Evolutionary conservation across 2,113 vertebrate genomes (phyloP), one percentile per base, ranked within the genome.

Genomic region (Perognathus longimembris): DNA sequence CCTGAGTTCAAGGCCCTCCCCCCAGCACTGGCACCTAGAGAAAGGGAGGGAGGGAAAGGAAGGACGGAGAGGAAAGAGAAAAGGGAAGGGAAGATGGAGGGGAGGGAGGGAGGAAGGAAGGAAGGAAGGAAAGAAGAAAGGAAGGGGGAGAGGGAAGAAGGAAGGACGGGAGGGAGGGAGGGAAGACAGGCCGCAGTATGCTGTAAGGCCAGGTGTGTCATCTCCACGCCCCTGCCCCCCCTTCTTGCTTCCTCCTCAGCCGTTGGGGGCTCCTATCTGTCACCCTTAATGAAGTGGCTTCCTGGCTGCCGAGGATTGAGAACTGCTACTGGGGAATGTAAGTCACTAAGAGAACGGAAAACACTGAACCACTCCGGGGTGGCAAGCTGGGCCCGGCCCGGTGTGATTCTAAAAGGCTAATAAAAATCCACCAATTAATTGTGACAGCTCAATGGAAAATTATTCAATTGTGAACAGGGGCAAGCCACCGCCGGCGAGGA

Each of bases 381-480:
- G 81, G 86, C 91, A 79, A 69, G 92, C 84, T 76, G n/a, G 85
- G 67, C 95, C 94, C 91, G 3, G 73, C 75, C 42, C 86, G 73
- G 89, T 92, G 87, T 85, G 93, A 77, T 90, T 94, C 94, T 96
- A 89, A 81, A 95, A 95, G 94, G 95, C 96, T 95, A 96, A 93
- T 97, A 96, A 96, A 93, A 97, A 96, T 88, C 93, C 88, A 74
- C 92, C 95, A 96, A 96, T 96, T 96, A 97, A 96, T 93, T 66
- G 92, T 85, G 94, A 88, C 97, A 95, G 97, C 42, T 40, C 97
- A 91, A 94, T 97, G 95, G 97, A 95, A 96, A 97, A 97, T 97
- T 97, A 96, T 86, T 95, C 97, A 91, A 4, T 97, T 94, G 96
- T 95, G 95, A 96, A 85, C 97, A 95, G 95, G 94, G 88, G 92